phyloP scores from a whole-genome alignment of 2,113 vertebrate species.

The Cochlearius cochlearius region DNA sequence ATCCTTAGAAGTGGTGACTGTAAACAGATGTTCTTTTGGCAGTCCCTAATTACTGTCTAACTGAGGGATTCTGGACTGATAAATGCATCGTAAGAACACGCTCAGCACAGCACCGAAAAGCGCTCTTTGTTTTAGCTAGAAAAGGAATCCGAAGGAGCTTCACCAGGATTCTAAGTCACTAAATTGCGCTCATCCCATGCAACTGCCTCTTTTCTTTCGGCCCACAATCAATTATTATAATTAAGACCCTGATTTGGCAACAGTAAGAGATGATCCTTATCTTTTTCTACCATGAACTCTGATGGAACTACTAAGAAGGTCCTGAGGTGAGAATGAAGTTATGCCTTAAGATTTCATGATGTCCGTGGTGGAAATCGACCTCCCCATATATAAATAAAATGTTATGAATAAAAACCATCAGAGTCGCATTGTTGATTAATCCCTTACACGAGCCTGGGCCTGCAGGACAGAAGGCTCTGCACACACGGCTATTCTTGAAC shows the following conservation, averaged over 20 bases:
- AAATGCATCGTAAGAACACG: not conserved
- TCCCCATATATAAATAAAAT: not conserved
- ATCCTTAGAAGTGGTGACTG: not conserved
- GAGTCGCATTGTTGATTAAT: not conserved
- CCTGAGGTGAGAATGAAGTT: not conserved
- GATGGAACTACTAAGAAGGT: not conserved
- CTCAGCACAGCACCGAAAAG: not conserved
- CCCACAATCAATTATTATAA: not conserved
- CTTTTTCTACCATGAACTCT: not conserved
- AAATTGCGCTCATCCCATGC: not conserved
- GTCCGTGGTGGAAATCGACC: not conserved
- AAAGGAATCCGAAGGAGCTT: not conserved
- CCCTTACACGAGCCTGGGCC: not conserved
- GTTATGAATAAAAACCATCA: not conserved
- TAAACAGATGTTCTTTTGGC: not conserved
- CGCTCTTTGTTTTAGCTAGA: not conserved
- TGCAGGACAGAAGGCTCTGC: not conserved
- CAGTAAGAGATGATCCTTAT: not conserved
- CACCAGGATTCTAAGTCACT: not conserved
- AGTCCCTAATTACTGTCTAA: not conserved
- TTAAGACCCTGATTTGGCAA: not conserved
- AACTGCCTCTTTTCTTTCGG: not conserved
- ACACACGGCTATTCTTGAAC: not conserved
- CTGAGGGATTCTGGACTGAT: not conserved
- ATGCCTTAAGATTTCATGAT: accelerated